phyloP scores from a whole-genome alignment of 2,797 vertebrate genomes.

The Simalia tracyae region DNA sequence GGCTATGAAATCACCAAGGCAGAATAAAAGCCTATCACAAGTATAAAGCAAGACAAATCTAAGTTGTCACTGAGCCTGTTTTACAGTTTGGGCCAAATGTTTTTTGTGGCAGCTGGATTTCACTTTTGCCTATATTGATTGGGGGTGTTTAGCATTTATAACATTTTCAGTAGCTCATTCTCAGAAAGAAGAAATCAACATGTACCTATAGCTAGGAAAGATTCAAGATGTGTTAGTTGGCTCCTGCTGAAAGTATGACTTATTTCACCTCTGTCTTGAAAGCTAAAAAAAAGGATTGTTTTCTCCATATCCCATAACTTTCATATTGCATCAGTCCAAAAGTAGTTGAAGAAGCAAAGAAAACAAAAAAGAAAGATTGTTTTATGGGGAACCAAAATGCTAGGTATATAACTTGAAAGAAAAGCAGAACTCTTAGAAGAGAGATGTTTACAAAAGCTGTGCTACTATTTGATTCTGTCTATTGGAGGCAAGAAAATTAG shows the following conservation, averaged over 20 bases:
- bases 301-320: neutral
- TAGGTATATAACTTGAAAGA: neutral
- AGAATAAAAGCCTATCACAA: constrained; percentile 23
- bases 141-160: neutral
- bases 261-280: neutral
- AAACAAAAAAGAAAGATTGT: too few species aligned
- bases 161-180: constrained; percentile 9
- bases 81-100: neutral
- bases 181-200: neutral
- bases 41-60: constrained; percentile 34
- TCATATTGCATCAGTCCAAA: neutral
- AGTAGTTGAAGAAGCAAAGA: neutral
- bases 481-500: neutral
- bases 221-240: neutral
- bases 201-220: neutral
- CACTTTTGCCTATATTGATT: constrained; percentile 5
- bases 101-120: neutral
- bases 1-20: constrained; percentile 31
- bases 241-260: neutral
- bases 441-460: constrained; percentile 7
- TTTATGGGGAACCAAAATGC: neutral
- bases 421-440: neutral
- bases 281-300: neutral
- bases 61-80: neutral
- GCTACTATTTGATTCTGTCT: neutral